Base-by-base conservation (phyloP, 2,797 vertebrate species). In the Coranthus polyacanthus region DNA sequence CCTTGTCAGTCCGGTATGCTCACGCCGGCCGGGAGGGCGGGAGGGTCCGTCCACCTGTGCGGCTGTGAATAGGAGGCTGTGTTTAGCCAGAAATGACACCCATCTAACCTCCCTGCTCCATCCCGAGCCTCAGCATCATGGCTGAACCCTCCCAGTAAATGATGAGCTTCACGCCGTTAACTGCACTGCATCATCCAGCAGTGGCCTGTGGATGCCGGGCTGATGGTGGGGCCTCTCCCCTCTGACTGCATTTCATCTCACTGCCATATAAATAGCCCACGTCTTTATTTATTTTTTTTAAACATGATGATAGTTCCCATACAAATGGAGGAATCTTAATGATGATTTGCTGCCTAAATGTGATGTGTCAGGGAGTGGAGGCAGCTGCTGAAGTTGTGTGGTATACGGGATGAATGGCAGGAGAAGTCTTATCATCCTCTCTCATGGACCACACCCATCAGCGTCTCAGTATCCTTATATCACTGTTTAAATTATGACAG, bases 391-490 rank as follows among this genome's bases (percentile, higher is more conserved):
- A 42, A 34, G 17, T 60, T 45, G 24, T 55, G 24, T 39, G 22
- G 24, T 13, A 12, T 0, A 8, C 9, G 68, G 58, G 38, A 11
- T 70, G 58, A 42, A 17, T 72, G 62, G 16, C 37, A 65, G 26
- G 3, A 2, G 3, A 9, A 42, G 66, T 63, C 44, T 64, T 2
- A 42, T 38, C 60, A 50, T 24, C 60, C 57, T 54, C 57, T 54
- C 56, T 61, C 52, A 43, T 29, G 76, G 80, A 80, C 90, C 88
- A 89, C 88, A 86, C 90, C 90, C 90, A 78, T 78, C 20, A 63
- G 79, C 56, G 68, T 76, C 72, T n/a, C 41, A 47, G 11, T 36
- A n/a, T 66, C 46, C 11, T 21, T 6, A 17, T 52, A 53, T 46
- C 6, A 51, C 13, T 29, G 39, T 12, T 37, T 6, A 21, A 44